Percentiles rank a stretch among this genome's conserved stretches.
These are phyloP conservation scores for Drosophila nigricruria DNA, from an alignment of 2,888 invertebrate genomes.

Conservation along the genomic window DNA sequence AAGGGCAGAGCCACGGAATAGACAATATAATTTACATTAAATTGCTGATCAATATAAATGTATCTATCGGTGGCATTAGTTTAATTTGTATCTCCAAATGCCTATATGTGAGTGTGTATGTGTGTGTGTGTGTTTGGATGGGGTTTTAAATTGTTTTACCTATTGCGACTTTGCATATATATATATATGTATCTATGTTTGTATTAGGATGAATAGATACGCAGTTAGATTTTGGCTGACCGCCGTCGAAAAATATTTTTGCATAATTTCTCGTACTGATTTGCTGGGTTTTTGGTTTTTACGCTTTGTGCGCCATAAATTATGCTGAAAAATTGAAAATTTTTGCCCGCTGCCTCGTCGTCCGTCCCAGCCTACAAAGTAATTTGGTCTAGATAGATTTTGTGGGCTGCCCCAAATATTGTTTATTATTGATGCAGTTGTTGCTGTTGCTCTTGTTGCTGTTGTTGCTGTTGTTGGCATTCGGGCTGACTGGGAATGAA, in stretches of 20 bases:
- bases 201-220: slow-evolving; percentile 15
- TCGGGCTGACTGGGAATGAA: slow-evolving; percentile 54
- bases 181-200: neutral
- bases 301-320: slow-evolving; percentile 75
- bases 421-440: slow-evolving; percentile 25
- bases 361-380: slow-evolving; percentile 56
- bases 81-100: slow-evolving; percentile 67
- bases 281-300: slow-evolving; percentile 72
- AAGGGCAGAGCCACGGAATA: slow-evolving; percentile 44
- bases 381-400: slow-evolving; percentile 68
- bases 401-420: slow-evolving; percentile 45
- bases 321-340: slow-evolving; percentile 70
- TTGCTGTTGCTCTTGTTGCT: neutral
- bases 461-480: slow-evolving; percentile 17
- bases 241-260: slow-evolving; percentile 68
- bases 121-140: slow-evolving; percentile 9
- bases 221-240: slow-evolving; percentile 56
- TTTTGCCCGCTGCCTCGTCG: slow-evolving; percentile 8
- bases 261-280: slow-evolving; percentile 77
- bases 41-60: slow-evolving; percentile 81
- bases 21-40: slow-evolving; percentile 79
- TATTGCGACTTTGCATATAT: slow-evolving; percentile 37
- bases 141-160: slow-evolving; percentile 66
- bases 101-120: slow-evolving; percentile 19
- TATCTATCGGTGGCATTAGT: slow-evolving; percentile 74